Evolutionary conservation across 2,888 invertebrate species (phyloP).

Genomic region (Trachelus tabidus): DNA sequence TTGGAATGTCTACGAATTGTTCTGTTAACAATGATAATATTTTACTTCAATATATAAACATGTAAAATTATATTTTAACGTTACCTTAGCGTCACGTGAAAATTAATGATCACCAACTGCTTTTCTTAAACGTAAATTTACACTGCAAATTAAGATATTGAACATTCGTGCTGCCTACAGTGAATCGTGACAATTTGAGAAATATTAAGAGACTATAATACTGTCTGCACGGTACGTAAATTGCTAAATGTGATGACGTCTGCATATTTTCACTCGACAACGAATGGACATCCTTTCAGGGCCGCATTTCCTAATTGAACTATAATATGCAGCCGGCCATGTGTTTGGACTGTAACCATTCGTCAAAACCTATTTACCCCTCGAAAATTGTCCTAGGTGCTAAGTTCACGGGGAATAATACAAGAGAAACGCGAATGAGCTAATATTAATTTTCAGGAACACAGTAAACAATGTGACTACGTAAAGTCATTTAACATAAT

Average conservation of each 20-base stretch:
- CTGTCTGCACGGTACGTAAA: background rate
- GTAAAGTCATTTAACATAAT: background rate
- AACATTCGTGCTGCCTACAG: background rate
- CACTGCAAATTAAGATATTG: background rate
- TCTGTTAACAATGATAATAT: background rate
- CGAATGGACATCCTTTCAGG: background rate
- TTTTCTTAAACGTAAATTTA: background rate
- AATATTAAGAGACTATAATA: background rate
- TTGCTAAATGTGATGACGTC: background rate
- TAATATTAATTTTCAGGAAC: background rate
- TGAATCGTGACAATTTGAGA: background rate
- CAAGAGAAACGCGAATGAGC: background rate
- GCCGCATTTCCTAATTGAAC: background rate
- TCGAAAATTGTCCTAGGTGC: background rate
- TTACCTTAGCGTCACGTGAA: background rate
- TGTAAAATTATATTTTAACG: background rate
- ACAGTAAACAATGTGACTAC: background rate
- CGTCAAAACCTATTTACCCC: background rate
- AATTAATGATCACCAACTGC: background rate
- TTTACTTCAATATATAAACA: background rate
- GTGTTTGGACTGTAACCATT: background rate
- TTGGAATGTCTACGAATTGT: background rate
- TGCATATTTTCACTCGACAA: background rate
- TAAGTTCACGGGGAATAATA: background rate
- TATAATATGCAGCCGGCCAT: background rate